A percentile compares a stretch with the other conserved stretches of the same genome.
Conservation (phyloP, 2,888 invertebrate species). For the Trilocha varians region DNA sequence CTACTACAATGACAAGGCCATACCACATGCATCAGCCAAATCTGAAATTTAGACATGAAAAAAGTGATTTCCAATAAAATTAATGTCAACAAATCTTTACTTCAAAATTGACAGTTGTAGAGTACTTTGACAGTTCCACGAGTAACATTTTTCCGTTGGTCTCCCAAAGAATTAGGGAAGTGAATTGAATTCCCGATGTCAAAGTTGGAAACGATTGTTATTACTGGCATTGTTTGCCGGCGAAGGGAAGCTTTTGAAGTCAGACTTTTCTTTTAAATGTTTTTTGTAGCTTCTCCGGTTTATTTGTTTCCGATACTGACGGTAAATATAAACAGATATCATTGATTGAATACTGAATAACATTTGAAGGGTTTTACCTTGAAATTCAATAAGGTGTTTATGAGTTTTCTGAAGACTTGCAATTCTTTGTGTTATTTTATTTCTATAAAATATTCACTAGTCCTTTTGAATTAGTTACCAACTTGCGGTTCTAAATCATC, state of each 20-base stretch:
- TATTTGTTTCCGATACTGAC: not conserved
- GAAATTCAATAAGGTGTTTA: too few species aligned
- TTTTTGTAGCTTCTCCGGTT: slow-evolving; percentile 9
- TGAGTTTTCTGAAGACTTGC: too few species aligned
- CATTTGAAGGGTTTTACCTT: not conserved
- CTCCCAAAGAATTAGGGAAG: slow-evolving; percentile 19
- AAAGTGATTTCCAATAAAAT: too few species aligned
- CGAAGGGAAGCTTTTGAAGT: slow-evolving; percentile 8
- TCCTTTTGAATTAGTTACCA: too few species aligned
- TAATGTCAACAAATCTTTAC: too few species aligned
- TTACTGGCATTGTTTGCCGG: slow-evolving; percentile 13
- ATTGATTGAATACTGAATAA: not conserved
- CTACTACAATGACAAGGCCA: too few species aligned
- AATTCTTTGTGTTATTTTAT: too few species aligned
- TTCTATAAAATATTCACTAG: too few species aligned
- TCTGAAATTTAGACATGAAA: too few species aligned
- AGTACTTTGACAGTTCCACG: slow-evolving; percentile 3
- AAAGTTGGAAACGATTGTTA: slow-evolving; percentile 11
- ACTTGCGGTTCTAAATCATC: too few species aligned
- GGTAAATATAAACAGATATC: not conserved
- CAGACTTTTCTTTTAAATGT: slow-evolving; percentile 11
- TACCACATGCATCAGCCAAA: too few species aligned
- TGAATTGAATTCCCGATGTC: slow-evolving; percentile 16
- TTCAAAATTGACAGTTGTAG: too few species aligned
- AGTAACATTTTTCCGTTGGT: not conserved